phyloP scores from a whole-genome alignment of 2,797 vertebrate species.

The Hephaestus fuliginosus region DNA sequence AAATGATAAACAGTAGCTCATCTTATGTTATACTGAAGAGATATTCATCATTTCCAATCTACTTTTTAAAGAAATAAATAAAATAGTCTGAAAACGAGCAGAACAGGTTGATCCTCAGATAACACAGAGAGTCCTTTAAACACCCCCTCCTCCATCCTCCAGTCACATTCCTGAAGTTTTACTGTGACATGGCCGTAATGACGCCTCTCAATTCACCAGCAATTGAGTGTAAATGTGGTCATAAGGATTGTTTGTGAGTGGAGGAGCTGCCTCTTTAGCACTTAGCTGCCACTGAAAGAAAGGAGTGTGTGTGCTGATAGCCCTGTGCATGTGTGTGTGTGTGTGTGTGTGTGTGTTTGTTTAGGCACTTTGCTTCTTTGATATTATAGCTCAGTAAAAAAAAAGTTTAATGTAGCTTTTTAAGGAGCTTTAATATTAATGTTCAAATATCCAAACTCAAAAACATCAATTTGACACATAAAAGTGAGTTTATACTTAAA shows the following conservation, averaged over 20 bases:
- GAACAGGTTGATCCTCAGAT: background rate
- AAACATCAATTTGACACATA: background rate
- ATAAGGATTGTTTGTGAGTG: conserved; percentile 47
- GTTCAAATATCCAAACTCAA: background rate
- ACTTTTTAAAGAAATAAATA: background rate
- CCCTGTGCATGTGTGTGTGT: conserved; percentile 25
- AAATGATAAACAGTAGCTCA: background rate
- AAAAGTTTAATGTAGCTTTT: background rate
- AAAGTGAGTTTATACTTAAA: background rate
- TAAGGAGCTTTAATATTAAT: background rate
- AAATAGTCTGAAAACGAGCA: background rate
- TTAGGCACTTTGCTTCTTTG: background rate
- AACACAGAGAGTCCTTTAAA: background rate
- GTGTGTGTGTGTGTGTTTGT: background rate
- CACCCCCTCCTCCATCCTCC: background rate
- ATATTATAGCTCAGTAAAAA: background rate
- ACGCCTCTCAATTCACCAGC: conserved; percentile 65
- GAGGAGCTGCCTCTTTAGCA: conserved; percentile 58
- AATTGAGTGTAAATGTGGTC: conserved; percentile 71
- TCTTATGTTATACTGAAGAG: background rate
- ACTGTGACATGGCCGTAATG: conserved; percentile 53
- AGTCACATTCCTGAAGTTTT: conserved; percentile 52
- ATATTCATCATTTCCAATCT: background rate
- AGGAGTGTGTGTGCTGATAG: conserved; percentile 1
- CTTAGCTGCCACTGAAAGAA: conserved; percentile 31